These are phyloP conservation scores for Ormyrus thymus DNA, from an alignment of 2,888 invertebrate species.

Conservation along the genomic window DNA sequence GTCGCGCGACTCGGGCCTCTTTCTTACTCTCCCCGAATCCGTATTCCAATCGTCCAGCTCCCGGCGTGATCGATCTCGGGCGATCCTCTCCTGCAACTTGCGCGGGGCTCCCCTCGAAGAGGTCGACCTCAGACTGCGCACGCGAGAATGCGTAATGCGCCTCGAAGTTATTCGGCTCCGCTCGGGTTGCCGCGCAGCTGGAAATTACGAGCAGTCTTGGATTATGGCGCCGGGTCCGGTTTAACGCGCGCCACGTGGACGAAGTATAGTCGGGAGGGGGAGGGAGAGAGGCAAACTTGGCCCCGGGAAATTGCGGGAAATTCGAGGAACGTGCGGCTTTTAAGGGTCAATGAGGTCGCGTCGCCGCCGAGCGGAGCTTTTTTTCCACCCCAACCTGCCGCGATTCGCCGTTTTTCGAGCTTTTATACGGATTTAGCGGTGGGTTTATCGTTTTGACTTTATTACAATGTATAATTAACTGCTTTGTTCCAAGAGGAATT, in stretches of 20 bases:
- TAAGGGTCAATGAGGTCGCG: neutral
- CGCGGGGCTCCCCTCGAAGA: neutral
- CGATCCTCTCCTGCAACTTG: neutral
- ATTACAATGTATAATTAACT: no score
- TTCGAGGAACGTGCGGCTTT: conserved; percentile 1
- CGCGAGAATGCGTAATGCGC: conserved; percentile 13
- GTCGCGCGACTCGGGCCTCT: no score
- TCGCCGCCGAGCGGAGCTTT: no score
- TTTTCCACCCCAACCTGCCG: no score
- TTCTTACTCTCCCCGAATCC: neutral
- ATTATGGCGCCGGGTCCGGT: conserved; percentile 29
- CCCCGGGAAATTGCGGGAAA: conserved; percentile 23
- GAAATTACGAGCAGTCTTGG: conserved; percentile 46
- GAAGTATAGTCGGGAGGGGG: neutral
- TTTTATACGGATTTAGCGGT: no score
- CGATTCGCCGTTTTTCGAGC: no score
- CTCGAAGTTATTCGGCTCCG: conserved; percentile 11
- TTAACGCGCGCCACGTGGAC: conserved; percentile 36
- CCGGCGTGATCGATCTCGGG: neutral
- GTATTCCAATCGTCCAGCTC: neutral
- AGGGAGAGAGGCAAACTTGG: conserved; percentile 15
- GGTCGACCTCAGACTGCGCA: conserved; percentile 8
- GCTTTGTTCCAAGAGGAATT: no score
- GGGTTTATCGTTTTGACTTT: no score
- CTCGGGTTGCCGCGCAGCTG: conserved; percentile 18